phyloP scores from a whole-genome alignment of 30 jellyfish, hydroid and myxozoan species.

The Cassiopea andromeda region DNA sequence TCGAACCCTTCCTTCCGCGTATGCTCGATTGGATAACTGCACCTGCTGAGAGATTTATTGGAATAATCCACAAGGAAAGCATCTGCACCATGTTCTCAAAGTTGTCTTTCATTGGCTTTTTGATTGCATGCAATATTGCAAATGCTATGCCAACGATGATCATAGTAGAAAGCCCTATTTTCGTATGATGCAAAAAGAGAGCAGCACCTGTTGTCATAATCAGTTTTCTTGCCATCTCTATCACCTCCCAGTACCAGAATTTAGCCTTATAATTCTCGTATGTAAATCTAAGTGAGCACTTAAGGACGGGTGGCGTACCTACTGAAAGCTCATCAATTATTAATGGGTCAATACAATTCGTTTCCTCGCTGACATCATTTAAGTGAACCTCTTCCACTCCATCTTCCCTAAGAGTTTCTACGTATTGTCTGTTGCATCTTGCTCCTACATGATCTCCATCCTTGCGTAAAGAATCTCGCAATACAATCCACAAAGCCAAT shows the following conservation, averaged over 20 bases:
- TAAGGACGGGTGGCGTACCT: background rate
- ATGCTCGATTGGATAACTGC: constrained; percentile 2
- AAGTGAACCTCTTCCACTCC: too few species aligned
- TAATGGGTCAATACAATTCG: too few species aligned
- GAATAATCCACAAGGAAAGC: constrained; percentile 7
- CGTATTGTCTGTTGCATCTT: too few species aligned
- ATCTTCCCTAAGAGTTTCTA: too few species aligned
- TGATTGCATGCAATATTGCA: constrained; percentile 30
- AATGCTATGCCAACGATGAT: constrained; percentile 13
- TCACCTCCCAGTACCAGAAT: constrained; percentile 46
- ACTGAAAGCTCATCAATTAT: background rate
- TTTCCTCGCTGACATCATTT: too few species aligned
- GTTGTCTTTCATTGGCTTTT: constrained; percentile 10
- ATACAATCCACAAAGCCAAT: too few species aligned
- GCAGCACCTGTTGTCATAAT: constrained; percentile 36
- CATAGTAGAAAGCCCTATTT: constrained; percentile 10
- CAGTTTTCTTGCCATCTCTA: constrained; percentile 37
- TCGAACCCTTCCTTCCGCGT: too few species aligned
- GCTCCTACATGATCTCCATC: too few species aligned
- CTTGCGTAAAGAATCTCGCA: too few species aligned
- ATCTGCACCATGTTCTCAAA: constrained; percentile 26
- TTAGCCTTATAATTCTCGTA: constrained; percentile 29
- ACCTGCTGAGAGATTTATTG: constrained; percentile 17
- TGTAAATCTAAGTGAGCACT: constrained; percentile 14
- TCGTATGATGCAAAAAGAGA: background rate